Percentiles rank a stretch among this genome's conserved stretches.
Evolutionary conservation across 2,888 invertebrate species (phyloP).

Genomic region (Exephanes ischioxanthus): DNA sequence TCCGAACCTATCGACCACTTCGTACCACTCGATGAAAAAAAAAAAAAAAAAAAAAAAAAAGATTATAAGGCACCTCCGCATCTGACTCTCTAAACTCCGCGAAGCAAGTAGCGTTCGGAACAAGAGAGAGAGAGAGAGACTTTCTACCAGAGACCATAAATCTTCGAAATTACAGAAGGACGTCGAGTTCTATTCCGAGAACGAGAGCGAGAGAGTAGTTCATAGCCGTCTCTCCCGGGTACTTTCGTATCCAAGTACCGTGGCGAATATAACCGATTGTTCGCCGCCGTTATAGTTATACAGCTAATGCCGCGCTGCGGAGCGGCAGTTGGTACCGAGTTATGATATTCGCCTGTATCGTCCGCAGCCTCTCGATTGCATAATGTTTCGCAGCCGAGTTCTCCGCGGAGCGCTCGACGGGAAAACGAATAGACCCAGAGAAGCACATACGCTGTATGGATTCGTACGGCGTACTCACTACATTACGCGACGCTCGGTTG

Average conservation of each 20-base stretch:
- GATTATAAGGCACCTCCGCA: background rate
- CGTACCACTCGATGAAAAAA: background rate
- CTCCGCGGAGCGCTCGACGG: background rate
- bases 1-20: constrained; percentile 26
- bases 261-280: constrained; percentile 42
- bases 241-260: constrained; percentile 26
- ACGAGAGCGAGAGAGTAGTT: background rate
- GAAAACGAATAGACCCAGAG: constrained; percentile 6
- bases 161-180: background rate
- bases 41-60: background rate
- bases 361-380: constrained; percentile 7
- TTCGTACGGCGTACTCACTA: background rate
- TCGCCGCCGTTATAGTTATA: constrained; percentile 18
- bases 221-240: background rate
- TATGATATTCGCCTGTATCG: constrained; percentile 6
- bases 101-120: no score
- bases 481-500: constrained; percentile 54
- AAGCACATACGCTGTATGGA: constrained; percentile 10
- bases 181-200: background rate
- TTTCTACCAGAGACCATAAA: constrained; percentile 1
- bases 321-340: background rate
- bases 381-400: constrained; percentile 1
- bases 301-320: background rate
- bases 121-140: background rate
- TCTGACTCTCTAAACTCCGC: no score